Conservation (phyloP, 2,888 invertebrate species). For the Eremobia ochroleuca region DNA sequence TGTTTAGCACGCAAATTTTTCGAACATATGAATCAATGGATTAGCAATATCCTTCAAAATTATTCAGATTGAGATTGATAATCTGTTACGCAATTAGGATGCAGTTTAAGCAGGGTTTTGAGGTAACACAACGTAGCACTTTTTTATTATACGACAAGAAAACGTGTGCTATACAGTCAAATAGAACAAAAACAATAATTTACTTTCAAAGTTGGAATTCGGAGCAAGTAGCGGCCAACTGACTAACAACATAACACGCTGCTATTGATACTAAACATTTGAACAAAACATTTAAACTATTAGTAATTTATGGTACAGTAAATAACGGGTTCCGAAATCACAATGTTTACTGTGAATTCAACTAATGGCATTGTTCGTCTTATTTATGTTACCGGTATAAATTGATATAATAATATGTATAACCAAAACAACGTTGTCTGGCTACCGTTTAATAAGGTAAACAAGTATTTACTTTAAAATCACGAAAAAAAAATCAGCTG, state of each 20-base stretch:
- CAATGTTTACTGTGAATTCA: constrained; percentile 47
- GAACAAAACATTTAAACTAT: constrained; percentile 62
- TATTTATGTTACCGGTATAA: constrained; percentile 36
- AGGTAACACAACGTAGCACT: not conserved
- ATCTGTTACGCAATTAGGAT: too few species aligned
- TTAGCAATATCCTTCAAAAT: not conserved
- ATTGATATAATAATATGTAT: constrained; percentile 17
- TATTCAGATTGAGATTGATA: not conserved
- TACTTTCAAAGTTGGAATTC: constrained; percentile 52
- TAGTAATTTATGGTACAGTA: constrained; percentile 53
- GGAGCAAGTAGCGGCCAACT: constrained; percentile 33
- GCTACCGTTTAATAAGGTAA: not conserved
- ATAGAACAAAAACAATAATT: constrained; percentile 41
- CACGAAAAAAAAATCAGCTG: too few species aligned
- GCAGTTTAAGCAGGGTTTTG: not conserved
- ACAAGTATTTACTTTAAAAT: not conserved
- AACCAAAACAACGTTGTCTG: not conserved
- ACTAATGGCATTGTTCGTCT: constrained; percentile 51
- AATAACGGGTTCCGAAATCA: constrained; percentile 54
- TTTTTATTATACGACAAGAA: constrained; percentile 22
- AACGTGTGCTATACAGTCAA: constrained; percentile 2
- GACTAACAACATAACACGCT: constrained; percentile 38
- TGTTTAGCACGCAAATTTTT: not conserved
- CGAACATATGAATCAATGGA: not conserved
- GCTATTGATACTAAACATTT: constrained; percentile 43